Evolutionary conservation across 1,140 invertebrate species (phyloP).

Genomic region (Copidosoma floridanum): DNA sequence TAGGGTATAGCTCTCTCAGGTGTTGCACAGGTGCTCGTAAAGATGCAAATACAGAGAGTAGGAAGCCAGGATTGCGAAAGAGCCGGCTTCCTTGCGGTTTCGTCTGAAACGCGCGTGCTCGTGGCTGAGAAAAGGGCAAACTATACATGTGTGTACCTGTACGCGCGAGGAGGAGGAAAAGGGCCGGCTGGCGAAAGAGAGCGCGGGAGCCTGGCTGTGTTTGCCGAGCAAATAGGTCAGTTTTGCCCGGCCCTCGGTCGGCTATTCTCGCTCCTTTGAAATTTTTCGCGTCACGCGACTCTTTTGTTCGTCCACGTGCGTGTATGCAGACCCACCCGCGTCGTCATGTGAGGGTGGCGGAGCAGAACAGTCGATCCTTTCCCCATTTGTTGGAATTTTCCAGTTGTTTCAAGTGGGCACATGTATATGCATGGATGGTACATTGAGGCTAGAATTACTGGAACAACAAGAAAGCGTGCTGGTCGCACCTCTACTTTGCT

Average conservation of each 20-base stretch:
- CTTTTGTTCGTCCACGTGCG: neutral
- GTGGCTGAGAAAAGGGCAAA: neutral
- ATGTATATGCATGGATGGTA: neutral
- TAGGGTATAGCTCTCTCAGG: neutral
- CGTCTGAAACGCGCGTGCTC: neutral
- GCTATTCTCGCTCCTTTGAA: neutral
- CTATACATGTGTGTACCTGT: neutral
- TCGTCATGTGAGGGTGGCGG: no score
- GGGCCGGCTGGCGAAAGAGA: no score
- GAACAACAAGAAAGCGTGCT: conserved; percentile 1
- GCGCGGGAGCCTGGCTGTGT: no score
- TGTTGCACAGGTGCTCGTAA: conserved; percentile 49
- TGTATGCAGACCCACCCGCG: no score
- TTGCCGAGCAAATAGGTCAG: conserved; percentile 20
- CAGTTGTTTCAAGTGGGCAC: neutral
- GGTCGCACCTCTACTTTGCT: no score
- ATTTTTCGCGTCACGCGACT: neutral
- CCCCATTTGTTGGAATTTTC: no score
- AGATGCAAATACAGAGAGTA: conserved; percentile 50
- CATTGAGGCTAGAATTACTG: conserved; percentile 21
- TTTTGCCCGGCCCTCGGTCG: neutral
- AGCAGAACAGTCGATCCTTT: no score
- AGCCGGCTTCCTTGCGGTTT: conserved; percentile 25
- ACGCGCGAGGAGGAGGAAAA: neutral
- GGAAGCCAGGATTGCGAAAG: conserved; percentile 44